Conservation (phyloP, 2,797 vertebrate genomes). For the Nyctalus aviator region DNA sequence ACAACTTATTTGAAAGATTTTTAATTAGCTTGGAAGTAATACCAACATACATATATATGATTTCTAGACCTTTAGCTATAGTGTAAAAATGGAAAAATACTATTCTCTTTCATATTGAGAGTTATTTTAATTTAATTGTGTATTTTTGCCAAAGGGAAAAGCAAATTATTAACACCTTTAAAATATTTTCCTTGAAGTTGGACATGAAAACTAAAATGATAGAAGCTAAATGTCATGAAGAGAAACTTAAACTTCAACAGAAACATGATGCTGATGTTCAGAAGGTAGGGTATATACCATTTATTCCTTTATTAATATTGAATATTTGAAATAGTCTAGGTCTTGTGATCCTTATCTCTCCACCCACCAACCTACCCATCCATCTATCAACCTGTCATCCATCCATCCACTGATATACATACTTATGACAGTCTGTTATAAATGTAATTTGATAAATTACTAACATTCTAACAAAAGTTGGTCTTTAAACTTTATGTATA, state of each 20-base stretch:
- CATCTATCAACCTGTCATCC: neutral
- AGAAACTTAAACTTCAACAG: constrained; percentile 95
- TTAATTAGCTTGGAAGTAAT: neutral
- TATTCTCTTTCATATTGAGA: neutral
- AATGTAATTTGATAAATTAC: constrained; percentile 4
- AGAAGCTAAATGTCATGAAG: constrained; percentile 96
- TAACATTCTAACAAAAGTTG: neutral
- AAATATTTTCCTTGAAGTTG: constrained; percentile 87
- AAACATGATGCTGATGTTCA: constrained; percentile 95
- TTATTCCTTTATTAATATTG: neutral
- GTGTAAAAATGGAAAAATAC: neutral
- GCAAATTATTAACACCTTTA: constrained; percentile 59
- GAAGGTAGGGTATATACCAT: constrained; percentile 89
- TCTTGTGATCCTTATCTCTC: neutral
- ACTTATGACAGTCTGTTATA: neutral
- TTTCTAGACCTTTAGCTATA: neutral
- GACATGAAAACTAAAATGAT: constrained; percentile 93
- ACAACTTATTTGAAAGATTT: constrained; percentile 47
- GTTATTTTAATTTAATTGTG: constrained; percentile 51
- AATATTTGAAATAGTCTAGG: constrained; percentile 8
- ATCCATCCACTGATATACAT: neutral
- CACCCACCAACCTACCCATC: too few species aligned
- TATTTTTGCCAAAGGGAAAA: constrained; percentile 45
- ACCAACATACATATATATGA: neutral
- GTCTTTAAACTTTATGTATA: constrained; percentile 16